Conservation (phyloP, 1,140 invertebrate species). For the Brachionus calyciflorus region DNA sequence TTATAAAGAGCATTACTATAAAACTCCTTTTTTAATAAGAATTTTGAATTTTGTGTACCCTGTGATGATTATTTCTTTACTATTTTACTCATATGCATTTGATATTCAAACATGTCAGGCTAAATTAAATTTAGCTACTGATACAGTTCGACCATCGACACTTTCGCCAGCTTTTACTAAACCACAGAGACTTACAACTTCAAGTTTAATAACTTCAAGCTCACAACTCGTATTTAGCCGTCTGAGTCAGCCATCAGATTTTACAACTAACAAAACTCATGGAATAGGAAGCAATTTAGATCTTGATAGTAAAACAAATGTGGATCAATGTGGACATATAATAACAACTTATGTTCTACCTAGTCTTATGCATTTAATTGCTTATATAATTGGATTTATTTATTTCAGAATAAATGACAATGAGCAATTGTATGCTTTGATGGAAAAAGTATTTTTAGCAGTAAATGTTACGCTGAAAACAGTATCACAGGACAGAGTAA, state of each 20-base stretch:
- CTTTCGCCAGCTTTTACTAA: conserved; percentile 48
- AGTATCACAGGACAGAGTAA: conserved; percentile 32
- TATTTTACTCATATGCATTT: conserved; percentile 57
- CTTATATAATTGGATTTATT: conserved; percentile 73
- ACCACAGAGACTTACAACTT: too few species aligned
- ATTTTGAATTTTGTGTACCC: conserved; percentile 54
- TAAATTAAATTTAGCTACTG: conserved; percentile 54
- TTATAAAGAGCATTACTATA: conserved; percentile 53
- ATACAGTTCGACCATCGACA: conserved; percentile 48
- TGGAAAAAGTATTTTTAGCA: conserved; percentile 70
- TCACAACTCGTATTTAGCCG: too few species aligned
- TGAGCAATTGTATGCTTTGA: conserved; percentile 81
- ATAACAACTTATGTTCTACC: conserved; percentile 75
- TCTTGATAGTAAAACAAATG: not conserved
- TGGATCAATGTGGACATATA: conserved; percentile 54
- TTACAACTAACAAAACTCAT: not conserved
- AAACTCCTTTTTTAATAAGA: conserved; percentile 49
- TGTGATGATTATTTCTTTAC: conserved; percentile 51
- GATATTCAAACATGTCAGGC: conserved; percentile 57
- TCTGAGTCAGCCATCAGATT: too few species aligned
- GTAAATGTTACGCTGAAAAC: conserved; percentile 27
- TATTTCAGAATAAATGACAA: conserved; percentile 77
- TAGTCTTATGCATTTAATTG: conserved; percentile 71
- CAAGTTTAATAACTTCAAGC: too few species aligned
- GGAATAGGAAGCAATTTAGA: not conserved